phyloP scores from a whole-genome alignment of 2,888 invertebrate species.

The Scrobipalpa costella region DNA sequence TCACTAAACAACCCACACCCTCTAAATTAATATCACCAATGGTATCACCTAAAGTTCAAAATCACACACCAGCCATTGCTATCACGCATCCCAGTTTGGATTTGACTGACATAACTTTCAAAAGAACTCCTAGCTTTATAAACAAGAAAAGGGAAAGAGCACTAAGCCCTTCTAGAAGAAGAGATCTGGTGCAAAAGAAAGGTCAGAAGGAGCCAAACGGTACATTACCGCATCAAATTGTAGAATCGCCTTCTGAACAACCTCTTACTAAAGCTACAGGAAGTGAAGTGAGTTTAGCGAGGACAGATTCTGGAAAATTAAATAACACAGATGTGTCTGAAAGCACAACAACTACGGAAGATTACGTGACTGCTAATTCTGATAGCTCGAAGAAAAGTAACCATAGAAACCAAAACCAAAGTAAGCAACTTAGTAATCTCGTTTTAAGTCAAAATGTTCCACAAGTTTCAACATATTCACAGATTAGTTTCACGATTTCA shows the following conservation, averaged over 20 bases:
- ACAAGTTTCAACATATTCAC: background rate
- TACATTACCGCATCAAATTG: slow-evolving; percentile 62
- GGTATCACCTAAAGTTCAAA: slow-evolving; percentile 52
- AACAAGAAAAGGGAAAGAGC: slow-evolving; percentile 78
- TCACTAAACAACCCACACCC: slow-evolving; percentile 74
- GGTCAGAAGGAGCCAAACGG: slow-evolving; percentile 70
- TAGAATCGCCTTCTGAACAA: slow-evolving; percentile 65
- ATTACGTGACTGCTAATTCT: slow-evolving; percentile 92
- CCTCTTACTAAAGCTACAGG: slow-evolving; percentile 60
- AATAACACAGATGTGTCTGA: slow-evolving; percentile 91
- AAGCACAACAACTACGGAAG: slow-evolving; percentile 92
- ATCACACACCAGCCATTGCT: slow-evolving; percentile 79
- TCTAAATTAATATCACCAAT: slow-evolving; percentile 62
- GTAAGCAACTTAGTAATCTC: slow-evolving; percentile 50
- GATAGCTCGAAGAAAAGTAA: slow-evolving; percentile 86
- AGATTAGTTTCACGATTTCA: slow-evolving; percentile 48
- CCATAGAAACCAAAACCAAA: slow-evolving; percentile 67
- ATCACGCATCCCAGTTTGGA: slow-evolving; percentile 80
- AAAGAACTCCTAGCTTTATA: slow-evolving; percentile 74
- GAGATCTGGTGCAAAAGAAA: slow-evolving; percentile 67
- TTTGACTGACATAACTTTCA: slow-evolving; percentile 72
- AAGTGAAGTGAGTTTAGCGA: slow-evolving; percentile 79
- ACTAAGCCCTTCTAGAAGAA: slow-evolving; percentile 74
- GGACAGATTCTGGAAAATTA: slow-evolving; percentile 87
- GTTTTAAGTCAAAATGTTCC: background rate